Percentiles rank a stretch among this genome's conserved stretches.
These are phyloP conservation scores for Grus americana DNA, from an alignment of 2,113 vertebrate genomes.

Conservation along the genomic window DNA sequence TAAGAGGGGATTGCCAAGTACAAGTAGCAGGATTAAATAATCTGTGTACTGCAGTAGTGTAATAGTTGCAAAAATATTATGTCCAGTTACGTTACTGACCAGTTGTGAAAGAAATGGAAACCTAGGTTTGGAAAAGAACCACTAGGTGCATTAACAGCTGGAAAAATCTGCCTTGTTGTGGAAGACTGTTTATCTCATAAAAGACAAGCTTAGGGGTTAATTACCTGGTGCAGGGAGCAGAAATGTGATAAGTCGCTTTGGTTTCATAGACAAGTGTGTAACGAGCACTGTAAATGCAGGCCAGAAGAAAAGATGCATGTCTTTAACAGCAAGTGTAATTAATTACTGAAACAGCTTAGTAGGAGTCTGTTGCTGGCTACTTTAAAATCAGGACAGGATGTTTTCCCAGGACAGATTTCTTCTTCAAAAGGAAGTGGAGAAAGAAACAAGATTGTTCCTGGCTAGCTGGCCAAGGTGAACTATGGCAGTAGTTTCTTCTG, in stretches of 20 bases:
- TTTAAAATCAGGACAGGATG: constrained; percentile 26
- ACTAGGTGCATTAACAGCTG: neutral
- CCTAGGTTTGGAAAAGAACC: neutral
- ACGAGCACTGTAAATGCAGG: neutral
- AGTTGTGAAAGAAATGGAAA: neutral
- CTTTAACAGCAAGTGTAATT: neutral
- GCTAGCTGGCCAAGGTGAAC: neutral
- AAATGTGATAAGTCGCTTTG: neutral
- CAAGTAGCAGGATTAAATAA: neutral
- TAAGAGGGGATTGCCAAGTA: neutral
- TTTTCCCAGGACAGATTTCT: neutral
- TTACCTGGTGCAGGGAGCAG: neutral
- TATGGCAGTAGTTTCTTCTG: neutral
- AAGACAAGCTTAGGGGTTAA: neutral
- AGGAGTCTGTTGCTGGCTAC: neutral
- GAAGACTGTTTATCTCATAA: neutral
- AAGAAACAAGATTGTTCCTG: neutral
- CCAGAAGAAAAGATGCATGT: neutral
- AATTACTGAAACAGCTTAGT: neutral
- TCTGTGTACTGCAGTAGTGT: neutral
- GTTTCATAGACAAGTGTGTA: neutral
- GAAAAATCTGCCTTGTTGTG: neutral
- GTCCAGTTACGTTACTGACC: neutral
- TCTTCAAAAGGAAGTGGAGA: neutral
- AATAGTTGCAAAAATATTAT: neutral